phyloP scores from a whole-genome alignment of 2,888 invertebrate genomes.

The Holacanthella duospinosa region DNA sequence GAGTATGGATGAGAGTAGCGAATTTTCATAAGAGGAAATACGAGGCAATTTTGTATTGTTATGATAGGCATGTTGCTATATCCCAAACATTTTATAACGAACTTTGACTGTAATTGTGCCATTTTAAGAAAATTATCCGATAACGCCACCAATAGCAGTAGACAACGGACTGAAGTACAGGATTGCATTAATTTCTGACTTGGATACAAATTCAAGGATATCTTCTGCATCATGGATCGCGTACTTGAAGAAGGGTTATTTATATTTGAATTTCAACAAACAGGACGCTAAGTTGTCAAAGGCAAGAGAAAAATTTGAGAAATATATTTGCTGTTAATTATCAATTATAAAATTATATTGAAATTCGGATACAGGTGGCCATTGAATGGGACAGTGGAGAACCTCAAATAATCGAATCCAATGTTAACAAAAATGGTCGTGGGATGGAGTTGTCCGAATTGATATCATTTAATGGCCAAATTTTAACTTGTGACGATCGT shows the following conservation, averaged over 20 bases:
- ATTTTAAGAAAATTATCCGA: no score
- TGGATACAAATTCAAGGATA: slow-evolving; percentile 73
- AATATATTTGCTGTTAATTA: no score
- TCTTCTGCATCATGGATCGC: slow-evolving; percentile 45
- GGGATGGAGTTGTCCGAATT: slow-evolving; percentile 97
- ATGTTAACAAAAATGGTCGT: slow-evolving; percentile 68
- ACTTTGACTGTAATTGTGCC: no score
- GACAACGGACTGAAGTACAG: slow-evolving; percentile 57
- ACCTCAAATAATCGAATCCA: slow-evolving; percentile 51
- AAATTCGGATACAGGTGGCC: slow-evolving; percentile 6
- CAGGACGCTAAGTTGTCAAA: slow-evolving; percentile 21
- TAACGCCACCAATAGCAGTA: slow-evolving; percentile 56
- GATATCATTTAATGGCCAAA: slow-evolving; percentile 77
- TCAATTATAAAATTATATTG: neutral
- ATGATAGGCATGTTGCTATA: no score
- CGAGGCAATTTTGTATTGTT: no score
- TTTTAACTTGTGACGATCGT: slow-evolving; percentile 85
- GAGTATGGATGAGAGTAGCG: no score
- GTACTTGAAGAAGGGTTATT: slow-evolving; percentile 23
- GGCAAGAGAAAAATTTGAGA: no score
- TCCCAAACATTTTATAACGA: no score
- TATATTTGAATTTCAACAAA: slow-evolving; percentile 22
- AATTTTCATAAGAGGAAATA: no score
- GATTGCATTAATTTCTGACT: slow-evolving; percentile 87
- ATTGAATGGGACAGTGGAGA: slow-evolving; percentile 11